Conservation (phyloP, 2,888 invertebrate species). For the Scaptomyza cyrtandrae region DNA sequence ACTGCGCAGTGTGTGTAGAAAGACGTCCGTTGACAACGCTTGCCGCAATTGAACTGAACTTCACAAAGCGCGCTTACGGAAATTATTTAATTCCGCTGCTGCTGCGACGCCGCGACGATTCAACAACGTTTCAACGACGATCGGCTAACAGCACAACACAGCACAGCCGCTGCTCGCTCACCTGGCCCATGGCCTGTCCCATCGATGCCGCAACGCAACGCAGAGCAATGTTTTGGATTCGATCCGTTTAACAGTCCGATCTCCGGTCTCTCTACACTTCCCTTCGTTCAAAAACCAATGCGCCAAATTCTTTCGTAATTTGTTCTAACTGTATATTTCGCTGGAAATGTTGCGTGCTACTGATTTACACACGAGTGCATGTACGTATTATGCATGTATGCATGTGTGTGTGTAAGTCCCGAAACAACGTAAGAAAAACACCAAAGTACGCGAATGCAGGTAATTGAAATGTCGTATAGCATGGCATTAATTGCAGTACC, state of each 20-base stretch:
- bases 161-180: slow-evolving; percentile 18
- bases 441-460: slow-evolving; percentile 10
- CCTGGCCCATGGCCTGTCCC: slow-evolving; percentile 5
- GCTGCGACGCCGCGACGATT: slow-evolving; percentile 25
- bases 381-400: background rate
- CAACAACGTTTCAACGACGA: slow-evolving; percentile 30
- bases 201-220: slow-evolving; percentile 8
- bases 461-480: slow-evolving; percentile 32
- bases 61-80: slow-evolving; percentile 67
- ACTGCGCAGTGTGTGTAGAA: slow-evolving; percentile 21
- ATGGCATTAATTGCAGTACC: slow-evolving; percentile 39
- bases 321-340: slow-evolving; percentile 42
- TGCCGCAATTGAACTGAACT: slow-evolving; percentile 81
- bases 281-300: background rate
- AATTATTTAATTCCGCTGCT: slow-evolving; percentile 72
- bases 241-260: background rate
- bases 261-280: background rate
- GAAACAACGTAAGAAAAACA: slow-evolving; percentile 4
- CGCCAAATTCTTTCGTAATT: slow-evolving; percentile 41
- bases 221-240: background rate
- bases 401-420: background rate
- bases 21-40: slow-evolving; percentile 74
- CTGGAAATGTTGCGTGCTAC: slow-evolving; percentile 32
- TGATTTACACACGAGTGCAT: background rate
- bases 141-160: slow-evolving; percentile 26